These are phyloP conservation scores for Calliscelio sp. DNA, from an alignment of 2,888 invertebrate species.

Conservation along the genomic window DNA sequence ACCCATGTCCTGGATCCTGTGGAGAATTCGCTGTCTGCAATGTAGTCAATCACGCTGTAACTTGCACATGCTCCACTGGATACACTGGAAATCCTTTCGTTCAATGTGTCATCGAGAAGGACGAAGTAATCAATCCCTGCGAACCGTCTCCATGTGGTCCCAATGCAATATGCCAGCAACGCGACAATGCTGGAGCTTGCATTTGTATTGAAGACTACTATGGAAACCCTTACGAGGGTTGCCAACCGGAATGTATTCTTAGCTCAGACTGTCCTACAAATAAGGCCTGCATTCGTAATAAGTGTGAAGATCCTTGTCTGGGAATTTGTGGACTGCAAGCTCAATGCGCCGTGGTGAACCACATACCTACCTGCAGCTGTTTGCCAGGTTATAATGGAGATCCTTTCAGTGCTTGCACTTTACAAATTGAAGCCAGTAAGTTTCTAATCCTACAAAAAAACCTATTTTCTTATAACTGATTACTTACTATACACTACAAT, in stretches of 20 bases:
- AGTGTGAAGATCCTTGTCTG: constrained; percentile 88
- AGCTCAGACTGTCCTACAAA: constrained; percentile 88
- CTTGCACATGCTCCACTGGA: constrained; percentile 83
- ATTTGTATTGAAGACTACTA: constrained; percentile 88
- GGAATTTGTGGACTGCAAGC: constrained; percentile 87
- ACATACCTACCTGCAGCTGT: constrained; percentile 85
- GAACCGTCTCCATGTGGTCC: constrained; percentile 90
- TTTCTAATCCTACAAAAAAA: constrained; percentile 40
- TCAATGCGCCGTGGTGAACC: constrained; percentile 82
- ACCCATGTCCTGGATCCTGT: constrained; percentile 94
- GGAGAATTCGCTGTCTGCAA: constrained; percentile 92
- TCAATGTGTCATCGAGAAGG: constrained; percentile 16
- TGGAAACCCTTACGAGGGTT: constrained; percentile 88
- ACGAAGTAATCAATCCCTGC: constrained; percentile 78
- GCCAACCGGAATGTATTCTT: constrained; percentile 87
- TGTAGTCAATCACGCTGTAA: constrained; percentile 92
- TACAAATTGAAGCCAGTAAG: constrained; percentile 71
- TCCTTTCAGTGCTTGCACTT: constrained; percentile 87
- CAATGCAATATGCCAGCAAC: constrained; percentile 89
- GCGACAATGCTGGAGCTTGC: constrained; percentile 88
- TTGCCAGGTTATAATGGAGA: constrained; percentile 84
- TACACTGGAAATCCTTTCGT: constrained; percentile 84
- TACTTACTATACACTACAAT: too few relatives aligned
- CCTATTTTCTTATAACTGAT: background rate
- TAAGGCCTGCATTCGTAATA: constrained; percentile 87